These are phyloP conservation scores for Globodera ellingtonae DNA, from an alignment of 1,140 invertebrate species.

Conservation along the genomic window DNA sequence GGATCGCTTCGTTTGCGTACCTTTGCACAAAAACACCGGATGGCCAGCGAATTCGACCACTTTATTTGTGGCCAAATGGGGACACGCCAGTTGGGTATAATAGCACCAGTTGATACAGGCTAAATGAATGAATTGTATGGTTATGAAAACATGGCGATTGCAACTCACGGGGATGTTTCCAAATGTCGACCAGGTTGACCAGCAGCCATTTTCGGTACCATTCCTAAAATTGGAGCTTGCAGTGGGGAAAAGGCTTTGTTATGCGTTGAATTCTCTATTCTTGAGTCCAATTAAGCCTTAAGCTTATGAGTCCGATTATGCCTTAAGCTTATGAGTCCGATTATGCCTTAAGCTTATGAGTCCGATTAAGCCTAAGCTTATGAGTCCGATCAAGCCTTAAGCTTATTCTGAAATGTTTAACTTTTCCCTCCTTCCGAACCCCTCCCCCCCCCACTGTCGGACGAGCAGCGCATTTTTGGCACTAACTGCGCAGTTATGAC, in stretches of 20 bases:
- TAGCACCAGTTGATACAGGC: constrained; percentile 65
- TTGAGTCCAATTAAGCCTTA: too few species aligned
- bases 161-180: constrained; percentile 46
- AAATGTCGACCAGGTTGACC: constrained; percentile 58
- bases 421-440: too few species aligned
- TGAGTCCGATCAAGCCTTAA: too few species aligned
- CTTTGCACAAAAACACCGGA: constrained; percentile 61
- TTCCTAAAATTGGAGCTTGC: constrained; percentile 43
- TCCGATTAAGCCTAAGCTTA: too few species aligned
- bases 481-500: constrained; percentile 58
- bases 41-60: constrained; percentile 63
- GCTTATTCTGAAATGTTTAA: too few species aligned
- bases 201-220: constrained; percentile 65
- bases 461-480: background rate
- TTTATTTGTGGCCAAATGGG: constrained; percentile 59
- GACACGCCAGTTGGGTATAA: constrained; percentile 63
- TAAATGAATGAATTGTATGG: background rate
- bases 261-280: too few species aligned
- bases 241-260: too few species aligned
- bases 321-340: too few species aligned
- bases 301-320: too few species aligned
- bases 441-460: background rate
- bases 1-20: constrained; percentile 23
- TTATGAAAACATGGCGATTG: background rate
- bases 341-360: too few species aligned